Percentiles rank a stretch among this genome's conserved stretches.
These are phyloP conservation scores for Glareola pratincola DNA, from an alignment of 2,113 vertebrate genomes.

Conservation along the genomic window DNA sequence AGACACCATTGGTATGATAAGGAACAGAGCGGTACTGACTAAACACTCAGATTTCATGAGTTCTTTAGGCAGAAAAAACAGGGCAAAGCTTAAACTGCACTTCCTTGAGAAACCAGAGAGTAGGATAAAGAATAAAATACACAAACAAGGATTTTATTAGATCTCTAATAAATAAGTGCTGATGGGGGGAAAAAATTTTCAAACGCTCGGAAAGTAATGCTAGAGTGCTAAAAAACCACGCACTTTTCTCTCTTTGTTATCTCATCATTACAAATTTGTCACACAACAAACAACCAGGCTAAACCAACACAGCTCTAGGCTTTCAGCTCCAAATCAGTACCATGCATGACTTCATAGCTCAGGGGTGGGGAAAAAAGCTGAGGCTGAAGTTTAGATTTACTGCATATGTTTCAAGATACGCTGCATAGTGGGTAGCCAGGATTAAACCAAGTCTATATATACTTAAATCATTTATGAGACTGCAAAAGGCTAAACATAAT, in stretches of 20 bases:
- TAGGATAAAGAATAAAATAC: not conserved
- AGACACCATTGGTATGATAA: not conserved
- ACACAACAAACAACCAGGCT: not conserved
- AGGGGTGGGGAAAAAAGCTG: not conserved
- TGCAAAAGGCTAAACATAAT: not conserved
- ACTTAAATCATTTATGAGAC: not conserved
- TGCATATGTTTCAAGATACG: not conserved
- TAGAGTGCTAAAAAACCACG: not conserved
- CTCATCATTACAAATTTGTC: not conserved
- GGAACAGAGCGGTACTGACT: not conserved
- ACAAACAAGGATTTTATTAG: not conserved
- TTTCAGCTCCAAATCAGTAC: not conserved
- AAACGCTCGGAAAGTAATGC: not conserved
- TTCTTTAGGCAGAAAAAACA: not conserved
- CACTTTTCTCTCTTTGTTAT: not conserved
- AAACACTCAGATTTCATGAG: not conserved
- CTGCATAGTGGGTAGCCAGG: not conserved
- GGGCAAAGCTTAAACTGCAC: not conserved
- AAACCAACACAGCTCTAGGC: not conserved
- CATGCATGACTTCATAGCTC: not conserved
- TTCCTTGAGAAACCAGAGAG: not conserved
- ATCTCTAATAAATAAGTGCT: not conserved
- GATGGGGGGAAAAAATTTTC: not conserved
- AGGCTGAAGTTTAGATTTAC: not conserved
- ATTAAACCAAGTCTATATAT: not conserved